Evolutionary conservation across 2,888 invertebrate genomes (phyloP).

Genomic region (Hyalella azteca): DNA sequence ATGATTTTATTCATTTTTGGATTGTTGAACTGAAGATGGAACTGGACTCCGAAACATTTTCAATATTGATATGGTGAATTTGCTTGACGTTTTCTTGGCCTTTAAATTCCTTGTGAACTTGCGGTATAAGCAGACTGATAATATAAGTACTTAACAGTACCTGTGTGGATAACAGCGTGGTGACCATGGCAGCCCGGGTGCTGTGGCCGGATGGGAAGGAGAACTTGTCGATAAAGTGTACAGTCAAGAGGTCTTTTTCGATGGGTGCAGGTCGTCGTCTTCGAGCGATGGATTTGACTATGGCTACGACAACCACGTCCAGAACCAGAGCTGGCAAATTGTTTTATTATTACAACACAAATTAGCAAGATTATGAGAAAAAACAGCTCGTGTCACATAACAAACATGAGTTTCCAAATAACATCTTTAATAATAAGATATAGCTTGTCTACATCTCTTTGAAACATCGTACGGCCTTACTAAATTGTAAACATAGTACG

Average conservation of each 20-base stretch:
- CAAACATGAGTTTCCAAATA: background rate
- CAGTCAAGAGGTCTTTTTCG: constrained; percentile 69
- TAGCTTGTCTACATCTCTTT: background rate
- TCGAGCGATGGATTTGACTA: constrained; percentile 78
- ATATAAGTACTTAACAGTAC: too few relatives aligned
- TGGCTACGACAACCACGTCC: constrained; percentile 78
- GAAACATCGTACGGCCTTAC: background rate
- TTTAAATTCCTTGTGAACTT: too few relatives aligned
- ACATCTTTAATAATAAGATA: background rate
- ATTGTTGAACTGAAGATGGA: too few relatives aligned
- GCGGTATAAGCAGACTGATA: too few relatives aligned
- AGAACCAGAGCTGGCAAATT: constrained; percentile 73
- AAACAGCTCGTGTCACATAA: background rate
- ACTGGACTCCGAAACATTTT: too few relatives aligned
- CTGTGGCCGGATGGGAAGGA: constrained; percentile 95
- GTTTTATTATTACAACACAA: background rate
- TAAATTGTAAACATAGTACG: background rate
- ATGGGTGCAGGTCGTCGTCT: constrained; percentile 77
- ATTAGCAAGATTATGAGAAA: background rate
- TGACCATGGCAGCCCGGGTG: constrained; percentile 72
- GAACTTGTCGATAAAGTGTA: constrained; percentile 83
- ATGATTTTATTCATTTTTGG: too few relatives aligned
- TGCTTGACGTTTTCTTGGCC: too few relatives aligned
- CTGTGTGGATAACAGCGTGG: constrained; percentile 44
- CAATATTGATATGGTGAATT: too few relatives aligned